Evolutionary conservation across 2,113 vertebrate genomes (phyloP).

Genomic region (Rhinolophus sinicus): DNA sequence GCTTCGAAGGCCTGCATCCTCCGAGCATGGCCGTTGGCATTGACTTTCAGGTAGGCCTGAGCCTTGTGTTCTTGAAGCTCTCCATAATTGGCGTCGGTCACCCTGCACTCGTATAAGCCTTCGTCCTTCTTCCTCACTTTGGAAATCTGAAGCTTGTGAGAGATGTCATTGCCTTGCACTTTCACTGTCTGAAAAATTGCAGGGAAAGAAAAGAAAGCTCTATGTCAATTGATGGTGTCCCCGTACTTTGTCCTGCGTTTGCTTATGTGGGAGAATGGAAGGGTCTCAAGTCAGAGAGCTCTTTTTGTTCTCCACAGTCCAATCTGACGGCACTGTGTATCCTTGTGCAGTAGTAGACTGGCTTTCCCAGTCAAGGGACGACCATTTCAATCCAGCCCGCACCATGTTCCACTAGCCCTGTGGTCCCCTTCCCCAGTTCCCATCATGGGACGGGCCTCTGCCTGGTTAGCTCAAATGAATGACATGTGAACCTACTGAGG

Average conservation of each 20-base stretch:
- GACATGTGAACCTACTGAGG: rapidly evolving
- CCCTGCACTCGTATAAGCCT: constrained; percentile 95
- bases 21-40: constrained; percentile 89
- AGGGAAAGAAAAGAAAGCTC: neutral
- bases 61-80: constrained; percentile 96
- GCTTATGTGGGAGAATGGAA: neutral
- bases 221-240: neutral
- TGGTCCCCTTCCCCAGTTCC: neutral
- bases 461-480: neutral
- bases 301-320: neutral
- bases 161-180: constrained; percentile 98
- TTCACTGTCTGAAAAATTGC: constrained; percentile 94
- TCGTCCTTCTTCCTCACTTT: constrained; percentile 95
- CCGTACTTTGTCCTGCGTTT: rapidly evolving
- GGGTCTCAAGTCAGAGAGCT: neutral
- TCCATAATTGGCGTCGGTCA: constrained; percentile 95
- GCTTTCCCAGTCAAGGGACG: neutral
- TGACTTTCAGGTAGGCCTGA: constrained; percentile 95
- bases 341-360: too few relatives aligned
- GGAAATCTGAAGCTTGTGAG: constrained; percentile 97
- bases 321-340: neutral
- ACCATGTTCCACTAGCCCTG: neutral
- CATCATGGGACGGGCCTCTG: neutral
- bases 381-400: neutral
- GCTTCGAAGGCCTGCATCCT: constrained; percentile 93